A percentile compares a stretch with the other conserved stretches of the same genome.
Conservation (phyloP, 2,113 vertebrate species). For the Gavialis gangeticus region DNA sequence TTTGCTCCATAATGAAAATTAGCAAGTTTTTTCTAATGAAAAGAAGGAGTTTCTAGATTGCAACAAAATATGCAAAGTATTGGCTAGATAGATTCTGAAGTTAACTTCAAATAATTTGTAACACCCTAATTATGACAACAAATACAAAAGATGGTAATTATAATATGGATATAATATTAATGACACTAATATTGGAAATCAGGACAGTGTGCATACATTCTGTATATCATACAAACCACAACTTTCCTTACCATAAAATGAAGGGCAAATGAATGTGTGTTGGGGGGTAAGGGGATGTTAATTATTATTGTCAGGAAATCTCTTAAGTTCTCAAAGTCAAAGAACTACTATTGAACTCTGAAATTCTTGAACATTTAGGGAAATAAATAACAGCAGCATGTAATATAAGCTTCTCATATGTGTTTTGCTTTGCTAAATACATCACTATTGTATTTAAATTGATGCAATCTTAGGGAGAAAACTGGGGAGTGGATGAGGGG, state of each 20-base stretch:
- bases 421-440: not conserved
- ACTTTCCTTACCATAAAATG: not conserved
- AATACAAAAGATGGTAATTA: too few relatives aligned
- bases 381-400: not conserved
- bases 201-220: not conserved
- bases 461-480: not conserved
- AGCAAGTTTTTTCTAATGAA: not conserved
- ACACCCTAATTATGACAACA: not conserved
- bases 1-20: not conserved
- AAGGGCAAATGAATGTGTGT: not conserved
- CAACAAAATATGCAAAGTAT: not conserved
- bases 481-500: not conserved
- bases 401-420: not conserved
- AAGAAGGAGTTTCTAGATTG: not conserved
- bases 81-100: not conserved
- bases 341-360: not conserved
- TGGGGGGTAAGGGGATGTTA: too few relatives aligned
- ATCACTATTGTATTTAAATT: not conserved
- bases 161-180: not conserved
- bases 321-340: not conserved
- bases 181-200: not conserved
- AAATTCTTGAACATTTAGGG: accelerated
- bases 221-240: not conserved
- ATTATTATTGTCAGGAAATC: not conserved
- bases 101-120: not conserved